Evolutionary conservation across 2,888 invertebrate species (phyloP).

Genomic region (Hermaeophaga mercurialis): DNA sequence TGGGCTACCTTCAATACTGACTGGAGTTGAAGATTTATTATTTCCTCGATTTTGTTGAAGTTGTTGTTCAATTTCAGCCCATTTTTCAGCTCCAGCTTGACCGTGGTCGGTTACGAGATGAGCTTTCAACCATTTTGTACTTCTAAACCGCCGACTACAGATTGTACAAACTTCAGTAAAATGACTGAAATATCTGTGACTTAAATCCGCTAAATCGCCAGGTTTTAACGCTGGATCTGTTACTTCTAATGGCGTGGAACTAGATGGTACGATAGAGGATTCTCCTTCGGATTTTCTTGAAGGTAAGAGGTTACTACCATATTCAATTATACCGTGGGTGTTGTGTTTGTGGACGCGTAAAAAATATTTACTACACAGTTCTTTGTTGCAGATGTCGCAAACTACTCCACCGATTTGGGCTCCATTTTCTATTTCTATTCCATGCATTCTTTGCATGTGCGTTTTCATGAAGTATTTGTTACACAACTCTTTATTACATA

Average conservation of each 20-base stretch:
- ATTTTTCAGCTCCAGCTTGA: constrained; percentile 66
- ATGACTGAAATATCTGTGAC: constrained; percentile 68
- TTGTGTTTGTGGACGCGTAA: constrained; percentile 97
- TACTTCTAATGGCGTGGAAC: constrained; percentile 44
- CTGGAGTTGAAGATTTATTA: constrained; percentile 30
- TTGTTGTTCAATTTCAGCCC: constrained; percentile 64
- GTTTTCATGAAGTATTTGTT: constrained; percentile 99
- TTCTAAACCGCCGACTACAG: constrained; percentile 85
- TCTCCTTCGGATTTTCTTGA: constrained; percentile 56
- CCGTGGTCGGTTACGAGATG: constrained; percentile 89
- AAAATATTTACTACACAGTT: constrained; percentile 97
- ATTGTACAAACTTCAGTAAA: constrained; percentile 81
- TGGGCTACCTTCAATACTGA: constrained; percentile 55
- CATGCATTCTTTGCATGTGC: constrained; percentile 99
- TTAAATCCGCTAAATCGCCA: constrained; percentile 63
- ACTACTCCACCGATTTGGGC: constrained; percentile 92
- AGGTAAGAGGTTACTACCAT: constrained; percentile 62
- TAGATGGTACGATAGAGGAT: constrained; percentile 46
- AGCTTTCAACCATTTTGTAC: constrained; percentile 85
- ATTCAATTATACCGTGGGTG: constrained; percentile 94
- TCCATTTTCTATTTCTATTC: constrained; percentile 90
- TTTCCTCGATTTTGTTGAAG: constrained; percentile 51
- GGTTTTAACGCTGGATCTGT: constrained; percentile 61
- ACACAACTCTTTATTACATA: constrained; percentile 98
- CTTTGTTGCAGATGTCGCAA: constrained; percentile 97